Conservation (phyloP, 2,888 invertebrate genomes). For the Limenitis camilla region DNA sequence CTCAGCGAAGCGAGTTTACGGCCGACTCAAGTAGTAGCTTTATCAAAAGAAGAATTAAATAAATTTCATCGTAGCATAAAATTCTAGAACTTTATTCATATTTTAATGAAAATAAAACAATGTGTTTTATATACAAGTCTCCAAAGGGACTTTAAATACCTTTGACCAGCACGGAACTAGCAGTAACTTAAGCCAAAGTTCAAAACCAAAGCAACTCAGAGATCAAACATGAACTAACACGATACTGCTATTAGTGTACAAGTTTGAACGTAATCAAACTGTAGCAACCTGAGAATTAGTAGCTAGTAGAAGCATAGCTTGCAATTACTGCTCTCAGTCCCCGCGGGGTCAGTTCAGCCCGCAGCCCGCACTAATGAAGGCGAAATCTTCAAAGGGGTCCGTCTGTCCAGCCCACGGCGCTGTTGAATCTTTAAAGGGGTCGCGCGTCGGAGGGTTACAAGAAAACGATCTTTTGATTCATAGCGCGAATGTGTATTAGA, state of each 20-base stretch:
- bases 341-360: slow-evolving; percentile 52
- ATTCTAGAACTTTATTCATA: too few species aligned
- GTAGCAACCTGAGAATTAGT: slow-evolving; percentile 13
- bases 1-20: too few species aligned
- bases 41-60: too few species aligned
- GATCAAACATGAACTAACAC: slow-evolving; percentile 8
- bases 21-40: too few species aligned
- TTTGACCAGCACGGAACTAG: neutral
- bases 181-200: neutral
- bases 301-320: slow-evolving; percentile 13
- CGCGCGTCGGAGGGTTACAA: slow-evolving; percentile 29
- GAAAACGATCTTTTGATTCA: slow-evolving; percentile 16
- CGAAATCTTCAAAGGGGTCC: slow-evolving; percentile 67
- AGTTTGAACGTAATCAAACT: slow-evolving; percentile 13
- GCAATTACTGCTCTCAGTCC: slow-evolving; percentile 30
- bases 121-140: neutral
- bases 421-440: slow-evolving; percentile 67
- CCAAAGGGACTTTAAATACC: neutral
- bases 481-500: neutral
- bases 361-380: slow-evolving; percentile 65
- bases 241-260: slow-evolving; percentile 8
- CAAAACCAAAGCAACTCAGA: neutral
- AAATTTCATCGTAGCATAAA: too few species aligned
- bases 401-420: slow-evolving; percentile 52
- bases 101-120: neutral